Evolutionary conservation across 2,888 invertebrate species (phyloP).

Genomic region (Ectemnius cavifrons): DNA sequence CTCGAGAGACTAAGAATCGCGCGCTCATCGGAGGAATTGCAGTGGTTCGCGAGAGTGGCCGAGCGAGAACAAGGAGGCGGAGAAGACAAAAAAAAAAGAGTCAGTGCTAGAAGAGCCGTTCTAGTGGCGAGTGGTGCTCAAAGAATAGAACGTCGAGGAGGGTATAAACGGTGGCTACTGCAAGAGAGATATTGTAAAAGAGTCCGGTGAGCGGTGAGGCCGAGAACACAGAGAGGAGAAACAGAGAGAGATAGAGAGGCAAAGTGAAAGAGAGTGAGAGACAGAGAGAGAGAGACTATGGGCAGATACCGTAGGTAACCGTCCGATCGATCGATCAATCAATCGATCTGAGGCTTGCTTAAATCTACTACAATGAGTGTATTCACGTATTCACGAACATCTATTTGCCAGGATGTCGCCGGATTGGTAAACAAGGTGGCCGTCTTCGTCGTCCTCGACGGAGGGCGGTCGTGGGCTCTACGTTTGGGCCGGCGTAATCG

Average conservation of each 20-base stretch:
- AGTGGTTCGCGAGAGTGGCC: no score
- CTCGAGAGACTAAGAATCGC: no score
- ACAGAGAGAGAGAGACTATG: conserved; percentile 50
- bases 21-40: no score
- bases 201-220: conserved; percentile 6
- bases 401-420: conserved; percentile 99
- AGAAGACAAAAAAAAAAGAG: background rate
- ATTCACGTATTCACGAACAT: conserved; percentile 95
- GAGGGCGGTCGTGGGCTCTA: conserved; percentile 93
- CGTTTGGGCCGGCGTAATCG: conserved; percentile 76
- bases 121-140: background rate
- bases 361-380: conserved; percentile 78
- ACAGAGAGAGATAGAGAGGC: background rate
- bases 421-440: conserved; percentile 99
- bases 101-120: background rate
- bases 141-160: conserved; percentile 3
- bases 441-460: conserved; percentile 99
- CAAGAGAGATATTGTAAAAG: conserved; percentile 26
- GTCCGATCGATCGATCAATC: conserved; percentile 61
- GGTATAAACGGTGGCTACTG: conserved; percentile 8
- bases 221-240: conserved; percentile 6
- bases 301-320: conserved; percentile 61
- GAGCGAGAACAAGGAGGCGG: background rate
- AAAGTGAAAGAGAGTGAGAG: conserved; percentile 21
- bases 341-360: conserved; percentile 68